A percentile compares a stretch with the other conserved stretches of the same genome.
Evolutionary conservation across 2,888 invertebrate species (phyloP).

Genomic region (Scaptomyza reducta): DNA sequence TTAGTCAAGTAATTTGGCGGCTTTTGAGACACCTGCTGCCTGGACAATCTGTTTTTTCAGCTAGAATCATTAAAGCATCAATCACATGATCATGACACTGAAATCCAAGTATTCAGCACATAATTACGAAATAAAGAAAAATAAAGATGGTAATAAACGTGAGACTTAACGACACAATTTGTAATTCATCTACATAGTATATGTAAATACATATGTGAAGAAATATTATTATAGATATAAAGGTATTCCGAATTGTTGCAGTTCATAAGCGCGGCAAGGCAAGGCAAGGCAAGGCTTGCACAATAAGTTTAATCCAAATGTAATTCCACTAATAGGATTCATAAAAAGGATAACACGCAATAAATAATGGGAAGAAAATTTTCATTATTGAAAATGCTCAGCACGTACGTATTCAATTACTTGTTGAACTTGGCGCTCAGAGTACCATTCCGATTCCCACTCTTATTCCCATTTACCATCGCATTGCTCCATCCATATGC

Average conservation of each 20-base stretch:
- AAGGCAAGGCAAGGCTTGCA: constrained; percentile 5
- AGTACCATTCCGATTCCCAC: constrained; percentile 30
- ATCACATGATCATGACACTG: constrained; percentile 43
- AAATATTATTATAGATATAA: background rate
- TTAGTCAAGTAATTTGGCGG: constrained; percentile 54
- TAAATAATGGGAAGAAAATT: constrained; percentile 69
- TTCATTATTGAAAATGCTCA: constrained; percentile 76
- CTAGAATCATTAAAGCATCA: constrained; percentile 42
- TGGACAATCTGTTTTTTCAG: constrained; percentile 9
- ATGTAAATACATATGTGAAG: background rate
- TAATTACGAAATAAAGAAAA: constrained; percentile 17
- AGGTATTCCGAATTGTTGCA: constrained; percentile 13
- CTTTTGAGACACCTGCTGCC: constrained; percentile 53
- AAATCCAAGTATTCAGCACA: background rate
- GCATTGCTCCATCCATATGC: constrained; percentile 16
- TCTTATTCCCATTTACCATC: constrained; percentile 19
- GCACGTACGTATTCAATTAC: constrained; percentile 83
- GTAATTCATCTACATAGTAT: background rate
- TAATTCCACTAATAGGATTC: constrained; percentile 80
- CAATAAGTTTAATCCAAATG: constrained; percentile 57
- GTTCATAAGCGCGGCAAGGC: constrained; percentile 31
- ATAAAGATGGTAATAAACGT: background rate
- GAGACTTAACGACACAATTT: background rate
- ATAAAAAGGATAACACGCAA: constrained; percentile 80
- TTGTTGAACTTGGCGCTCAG: constrained; percentile 79